Evolutionary conservation across 2,113 vertebrate species (phyloP), one percentile per base, ranked within the genome.

Genomic region (Epinephelus moara): DNA sequence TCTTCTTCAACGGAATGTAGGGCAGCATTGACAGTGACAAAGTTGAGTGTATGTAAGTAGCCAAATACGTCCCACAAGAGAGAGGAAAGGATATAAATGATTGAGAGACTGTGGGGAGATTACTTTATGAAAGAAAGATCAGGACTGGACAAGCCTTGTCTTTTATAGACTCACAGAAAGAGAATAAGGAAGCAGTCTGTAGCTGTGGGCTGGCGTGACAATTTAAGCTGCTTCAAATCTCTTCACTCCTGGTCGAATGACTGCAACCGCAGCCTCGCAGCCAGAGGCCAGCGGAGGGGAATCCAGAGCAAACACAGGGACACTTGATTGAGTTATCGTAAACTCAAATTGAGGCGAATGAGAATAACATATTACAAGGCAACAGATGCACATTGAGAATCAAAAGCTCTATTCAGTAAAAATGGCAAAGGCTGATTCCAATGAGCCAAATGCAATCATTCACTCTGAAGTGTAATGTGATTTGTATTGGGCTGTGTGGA

Each of bases 391-490:
- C 6, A 55, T 18, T 57, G 17, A 19, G 67, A 64, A 70, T 72
- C 40, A 84, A 84, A 89, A 70, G 66, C 70, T 78, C 74, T 42
- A 66, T 82, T 88, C 33, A 87, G 63, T 47, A 55, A 52, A 77
- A 90, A 75, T 33, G 33, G 57, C 59, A 69, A 77, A 56, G 63
- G 75, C 84, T 92, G 90, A 91, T 70, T 90, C 85, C 85, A 94
- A 90, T 92, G 74, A 91, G 78, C 50, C 63, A 82, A 94, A 93
- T 88, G 79, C 67, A 82, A 79, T 92, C 33, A 88, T 73, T 86
- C 73, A 82, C 87, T 89, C 64, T 82, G 56, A 71, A 84, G 73
- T 62, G 75, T 87, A 86, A 92, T 85, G 1, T 75, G 53, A 90
- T 93, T 92, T 85, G 80, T 19, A 60, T 52, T 21, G 73, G 60